phyloP scores from a whole-genome alignment of 2,888 invertebrate species.

The Pediacus dermestoides region DNA sequence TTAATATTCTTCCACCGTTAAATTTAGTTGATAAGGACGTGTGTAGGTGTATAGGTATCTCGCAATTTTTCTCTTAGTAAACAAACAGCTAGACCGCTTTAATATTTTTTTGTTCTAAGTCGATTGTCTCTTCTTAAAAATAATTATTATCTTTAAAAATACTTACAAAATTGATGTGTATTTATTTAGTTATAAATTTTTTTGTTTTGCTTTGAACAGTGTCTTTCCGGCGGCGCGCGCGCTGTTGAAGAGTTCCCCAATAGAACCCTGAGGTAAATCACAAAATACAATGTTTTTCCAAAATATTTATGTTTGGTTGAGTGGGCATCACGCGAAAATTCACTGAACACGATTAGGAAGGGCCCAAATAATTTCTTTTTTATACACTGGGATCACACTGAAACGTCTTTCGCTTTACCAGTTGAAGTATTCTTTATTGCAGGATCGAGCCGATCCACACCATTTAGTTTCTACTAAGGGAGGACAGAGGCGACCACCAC shows the following conservation, averaged over 20 bases:
- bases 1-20: too few relatives aligned
- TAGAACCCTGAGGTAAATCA: slow-evolving; percentile 1
- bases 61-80: too few relatives aligned
- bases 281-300: slow-evolving; percentile 2
- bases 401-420: slow-evolving; percentile 48
- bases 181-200: slow-evolving; percentile 6
- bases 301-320: slow-evolving; percentile 1
- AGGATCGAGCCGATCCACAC: slow-evolving; percentile 76
- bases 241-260: too few relatives aligned
- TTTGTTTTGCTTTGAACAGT: slow-evolving; percentile 13
- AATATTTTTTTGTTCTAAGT: slow-evolving; percentile 21
- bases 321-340: slow-evolving; percentile 1
- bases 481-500: slow-evolving; percentile 80
- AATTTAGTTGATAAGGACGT: too few relatives aligned
- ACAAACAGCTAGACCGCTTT: too few relatives aligned
- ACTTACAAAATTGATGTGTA: slow-evolving; percentile 32
- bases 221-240: slow-evolving; percentile 1
- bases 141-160: slow-evolving; percentile 37
- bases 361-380: slow-evolving; percentile 2
- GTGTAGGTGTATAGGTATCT: too few relatives aligned
- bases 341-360: background rate
- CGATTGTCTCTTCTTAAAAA: slow-evolving; percentile 37
- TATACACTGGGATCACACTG: slow-evolving; percentile 3
- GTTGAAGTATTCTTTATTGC: slow-evolving; percentile 62
- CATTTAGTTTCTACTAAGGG: slow-evolving; percentile 81